Evolutionary conservation across 2,888 invertebrate genomes (phyloP).

Genomic region (Malacosoma neustria): DNA sequence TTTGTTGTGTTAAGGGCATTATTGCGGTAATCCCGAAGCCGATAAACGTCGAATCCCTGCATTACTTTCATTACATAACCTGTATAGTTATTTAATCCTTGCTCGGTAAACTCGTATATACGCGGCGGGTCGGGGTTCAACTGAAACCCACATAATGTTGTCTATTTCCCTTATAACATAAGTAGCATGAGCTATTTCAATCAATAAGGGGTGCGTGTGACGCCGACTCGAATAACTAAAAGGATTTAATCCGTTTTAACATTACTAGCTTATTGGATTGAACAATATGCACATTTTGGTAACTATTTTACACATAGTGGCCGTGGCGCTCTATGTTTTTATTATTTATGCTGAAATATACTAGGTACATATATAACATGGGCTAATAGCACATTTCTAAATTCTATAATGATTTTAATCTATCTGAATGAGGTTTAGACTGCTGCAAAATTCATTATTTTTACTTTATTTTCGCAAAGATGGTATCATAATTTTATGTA

Average conservation of each 20-base stretch:
- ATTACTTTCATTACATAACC: conserved; percentile 68
- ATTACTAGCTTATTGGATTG: too few relatives aligned
- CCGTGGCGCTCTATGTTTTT: too few relatives aligned
- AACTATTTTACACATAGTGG: too few relatives aligned
- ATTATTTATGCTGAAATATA: too few relatives aligned
- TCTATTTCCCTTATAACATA: conserved; percentile 41
- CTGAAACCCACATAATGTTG: neutral
- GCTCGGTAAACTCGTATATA: conserved; percentile 46
- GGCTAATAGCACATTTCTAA: too few relatives aligned
- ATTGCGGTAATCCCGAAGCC: conserved; percentile 70
- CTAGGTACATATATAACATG: too few relatives aligned
- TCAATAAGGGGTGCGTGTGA: conserved; percentile 29
- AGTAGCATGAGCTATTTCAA: conserved; percentile 48
- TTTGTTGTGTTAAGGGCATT: conserved; percentile 65
- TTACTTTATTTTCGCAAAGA: too few relatives aligned
- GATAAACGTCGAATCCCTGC: conserved; percentile 66
- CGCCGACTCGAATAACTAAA: conserved; percentile 48
- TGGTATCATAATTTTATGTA: too few relatives aligned
- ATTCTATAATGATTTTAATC: too few relatives aligned
- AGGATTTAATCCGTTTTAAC: conserved; percentile 53
- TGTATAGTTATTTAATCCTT: conserved; percentile 66
- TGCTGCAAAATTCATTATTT: too few relatives aligned
- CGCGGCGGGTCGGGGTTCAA: conserved; percentile 20
- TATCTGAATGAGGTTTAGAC: too few relatives aligned
- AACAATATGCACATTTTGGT: too few relatives aligned